Base-by-base conservation (phyloP, 2,113 vertebrate species). In the Recurvirostra avosetta region DNA sequence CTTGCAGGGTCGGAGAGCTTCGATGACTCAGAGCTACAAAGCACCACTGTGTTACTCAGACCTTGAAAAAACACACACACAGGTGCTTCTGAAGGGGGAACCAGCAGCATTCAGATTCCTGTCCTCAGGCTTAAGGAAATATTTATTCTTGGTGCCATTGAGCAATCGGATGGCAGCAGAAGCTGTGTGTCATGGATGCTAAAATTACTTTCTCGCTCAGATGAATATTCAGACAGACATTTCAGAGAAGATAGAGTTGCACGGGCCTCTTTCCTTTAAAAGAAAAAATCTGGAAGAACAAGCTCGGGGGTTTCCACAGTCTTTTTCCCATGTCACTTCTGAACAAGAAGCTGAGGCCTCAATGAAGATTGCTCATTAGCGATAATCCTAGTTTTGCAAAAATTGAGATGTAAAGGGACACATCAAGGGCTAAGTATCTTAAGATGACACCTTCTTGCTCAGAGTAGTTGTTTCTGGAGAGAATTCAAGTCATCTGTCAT, bases 241-340 rank as follows among this genome's bases (percentile, higher is more conserved):
- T 81, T 83, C 79, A 82, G 73, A 90, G 82, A 91, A 93, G 87
- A 97, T 97, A 97, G 66, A 76, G 75, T 97, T 96, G 91, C 90
- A 90, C 23, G 67, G 90, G 88, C 84, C 80, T 87, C 75, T 94
- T 71, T 90, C 52, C 96, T 93, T 95, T 73, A 94, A 91, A 94
- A 93, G 83, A 95, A 95, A 93, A 97, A 92, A 94, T 86, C 83
- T 96, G 91, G 91, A 95, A 96, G 96, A 96, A 92, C 91, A 93
- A 88, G 74, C 74, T 72, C 6, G 98, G 98, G 98, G 94, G 81
- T 98, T 98, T 98, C 98, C 98, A 90, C 18, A 52, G 50, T 12
- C 87, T 93, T 96, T 97, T 96, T 97, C 95, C 97, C 97, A 90
- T 91, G 97, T 93, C 94, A 87, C 61, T 94, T 40, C 26, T 97